phyloP scores from a whole-genome alignment of 2,113 vertebrate genomes.

The Pagrus major region DNA sequence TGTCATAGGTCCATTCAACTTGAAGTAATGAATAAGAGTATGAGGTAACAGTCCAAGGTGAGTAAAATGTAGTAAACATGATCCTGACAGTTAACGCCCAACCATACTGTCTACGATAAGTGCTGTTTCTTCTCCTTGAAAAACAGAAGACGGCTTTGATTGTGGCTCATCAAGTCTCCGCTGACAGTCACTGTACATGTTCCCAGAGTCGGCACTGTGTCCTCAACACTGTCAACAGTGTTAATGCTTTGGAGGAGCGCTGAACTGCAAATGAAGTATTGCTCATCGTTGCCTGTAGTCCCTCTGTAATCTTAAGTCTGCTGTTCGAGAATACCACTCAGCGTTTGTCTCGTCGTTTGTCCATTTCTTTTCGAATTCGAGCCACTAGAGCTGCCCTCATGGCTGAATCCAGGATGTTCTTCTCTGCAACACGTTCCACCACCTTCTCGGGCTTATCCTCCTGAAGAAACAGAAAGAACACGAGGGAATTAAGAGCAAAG shows the following conservation, averaged over 20 bases:
- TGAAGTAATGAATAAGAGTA: constrained; percentile 14
- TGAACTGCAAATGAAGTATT: constrained; percentile 5
- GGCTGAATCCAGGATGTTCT: constrained; percentile 86
- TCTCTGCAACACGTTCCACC: constrained; percentile 85
- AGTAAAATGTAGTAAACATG: constrained; percentile 20
- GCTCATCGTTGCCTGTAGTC: constrained; percentile 9
- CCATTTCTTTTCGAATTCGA: constrained; percentile 88
- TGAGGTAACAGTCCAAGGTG: constrained; percentile 36
- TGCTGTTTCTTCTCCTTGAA: constrained; percentile 19
- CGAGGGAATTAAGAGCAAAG: not conserved
- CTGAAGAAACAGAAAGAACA: constrained; percentile 73
- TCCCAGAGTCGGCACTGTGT: constrained; percentile 10
- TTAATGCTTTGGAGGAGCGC: constrained; percentile 19
- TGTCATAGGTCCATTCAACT: constrained; percentile 32
- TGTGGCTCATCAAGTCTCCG: constrained; percentile 17
- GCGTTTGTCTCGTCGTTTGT: constrained; percentile 86
- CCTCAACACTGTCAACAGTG: constrained; percentile 9
- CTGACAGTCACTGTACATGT: constrained; percentile 21
- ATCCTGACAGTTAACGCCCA: constrained; percentile 14
- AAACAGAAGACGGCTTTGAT: constrained; percentile 10
- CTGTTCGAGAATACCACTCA: constrained; percentile 66
- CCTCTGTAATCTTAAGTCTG: constrained; percentile 3
- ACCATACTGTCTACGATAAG: not conserved
- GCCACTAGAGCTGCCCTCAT: constrained; percentile 87
- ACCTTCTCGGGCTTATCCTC: constrained; percentile 89